Percentiles rank a stretch among this genome's conserved stretches.
Conservation (phyloP, 2,797 vertebrate genomes). For the Pseudochaenichthys georgianus region DNA sequence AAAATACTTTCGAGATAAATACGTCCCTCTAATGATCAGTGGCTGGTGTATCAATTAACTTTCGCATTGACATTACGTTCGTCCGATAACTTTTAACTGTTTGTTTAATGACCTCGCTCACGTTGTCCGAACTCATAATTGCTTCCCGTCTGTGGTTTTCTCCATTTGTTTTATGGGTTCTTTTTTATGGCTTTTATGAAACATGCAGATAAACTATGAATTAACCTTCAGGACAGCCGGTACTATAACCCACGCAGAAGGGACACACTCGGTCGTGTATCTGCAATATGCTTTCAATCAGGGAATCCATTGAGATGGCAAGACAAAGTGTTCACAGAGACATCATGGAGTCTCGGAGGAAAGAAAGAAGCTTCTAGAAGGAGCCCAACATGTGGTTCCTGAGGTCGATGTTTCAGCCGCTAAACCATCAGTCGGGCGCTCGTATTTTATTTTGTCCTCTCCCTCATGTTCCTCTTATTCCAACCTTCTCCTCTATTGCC, state of each 20-base stretch:
- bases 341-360: slow-evolving; percentile 31
- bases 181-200: too few species aligned
- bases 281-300: too few species aligned
- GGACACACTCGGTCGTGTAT: too few species aligned
- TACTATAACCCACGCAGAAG: too few species aligned
- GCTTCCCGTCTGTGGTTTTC: too few species aligned
- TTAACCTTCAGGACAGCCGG: too few species aligned
- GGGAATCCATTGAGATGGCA: too few species aligned
- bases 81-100: background rate
- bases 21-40: background rate
- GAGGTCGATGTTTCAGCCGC: slow-evolving; percentile 57
- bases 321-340: slow-evolving; percentile 24
- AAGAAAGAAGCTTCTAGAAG: slow-evolving; percentile 55
- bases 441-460: slow-evolving; percentile 58
- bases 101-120: slow-evolving; percentile 2
- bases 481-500: slow-evolving; percentile 25
- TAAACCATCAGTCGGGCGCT: slow-evolving; percentile 61
- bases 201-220: too few species aligned
- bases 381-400: slow-evolving; percentile 59
- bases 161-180: too few species aligned
- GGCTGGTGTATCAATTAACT: background rate
- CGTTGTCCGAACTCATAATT: slow-evolving; percentile 25
- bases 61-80: too few species aligned
- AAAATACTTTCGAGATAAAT: background rate
- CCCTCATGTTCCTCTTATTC: too few species aligned